Conservation (phyloP, 2,888 invertebrate genomes). For the Mesorhabditis sp. region DNA sequence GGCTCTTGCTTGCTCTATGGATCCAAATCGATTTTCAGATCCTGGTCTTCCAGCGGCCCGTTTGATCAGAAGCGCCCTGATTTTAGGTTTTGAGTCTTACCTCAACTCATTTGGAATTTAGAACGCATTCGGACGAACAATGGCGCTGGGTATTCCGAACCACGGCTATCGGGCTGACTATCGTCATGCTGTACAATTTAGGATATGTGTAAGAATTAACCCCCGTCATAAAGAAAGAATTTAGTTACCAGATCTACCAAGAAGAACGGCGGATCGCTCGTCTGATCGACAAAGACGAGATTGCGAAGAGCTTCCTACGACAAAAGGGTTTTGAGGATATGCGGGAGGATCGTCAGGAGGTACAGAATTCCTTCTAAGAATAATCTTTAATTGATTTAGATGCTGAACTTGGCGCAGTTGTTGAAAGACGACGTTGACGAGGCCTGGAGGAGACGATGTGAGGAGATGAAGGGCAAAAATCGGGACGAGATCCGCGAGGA, state of each 20-base stretch:
- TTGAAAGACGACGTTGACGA: constrained; percentile 47
- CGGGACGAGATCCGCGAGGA: constrained; percentile 40
- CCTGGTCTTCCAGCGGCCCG: constrained; percentile 7
- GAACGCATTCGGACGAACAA: constrained; percentile 17
- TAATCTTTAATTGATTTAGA: constrained; percentile 11
- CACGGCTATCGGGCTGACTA: constrained; percentile 32
- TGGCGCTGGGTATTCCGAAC: constrained; percentile 17
- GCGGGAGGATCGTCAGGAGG: constrained; percentile 31
- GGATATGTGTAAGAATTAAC: constrained; percentile 41
- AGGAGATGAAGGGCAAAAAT: constrained; percentile 22
- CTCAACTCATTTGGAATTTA: not conserved
- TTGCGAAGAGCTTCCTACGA: constrained; percentile 46
- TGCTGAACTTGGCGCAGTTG: constrained; percentile 31
- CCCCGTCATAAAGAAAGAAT: constrained; percentile 10
- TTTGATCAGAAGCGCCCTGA: constrained; percentile 19
- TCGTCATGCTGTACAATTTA: constrained; percentile 42
- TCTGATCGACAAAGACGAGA: constrained; percentile 48
- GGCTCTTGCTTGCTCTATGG: no score
- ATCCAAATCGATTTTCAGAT: constrained; percentile 10
- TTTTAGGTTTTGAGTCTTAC: not conserved
- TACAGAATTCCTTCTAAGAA: constrained; percentile 7
- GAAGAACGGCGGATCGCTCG: constrained; percentile 32
- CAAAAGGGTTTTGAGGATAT: constrained; percentile 39
- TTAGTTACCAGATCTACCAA: constrained; percentile 31
- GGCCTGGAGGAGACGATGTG: constrained; percentile 28